phyloP scores from a whole-genome alignment of 1,140 invertebrate genomes.

The Leptoteleia sp. region DNA sequence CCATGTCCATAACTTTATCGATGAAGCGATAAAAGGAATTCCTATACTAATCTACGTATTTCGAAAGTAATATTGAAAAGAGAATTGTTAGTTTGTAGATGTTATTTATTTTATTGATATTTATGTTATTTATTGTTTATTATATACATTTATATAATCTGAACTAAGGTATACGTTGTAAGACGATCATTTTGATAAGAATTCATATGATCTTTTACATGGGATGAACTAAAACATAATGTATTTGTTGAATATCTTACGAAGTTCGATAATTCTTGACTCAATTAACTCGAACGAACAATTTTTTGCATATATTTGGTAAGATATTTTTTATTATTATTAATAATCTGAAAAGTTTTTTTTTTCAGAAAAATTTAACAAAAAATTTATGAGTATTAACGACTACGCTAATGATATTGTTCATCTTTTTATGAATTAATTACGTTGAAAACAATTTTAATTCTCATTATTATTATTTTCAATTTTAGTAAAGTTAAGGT shows the following conservation, averaged over 20 bases:
- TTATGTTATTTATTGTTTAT: constrained; percentile 29
- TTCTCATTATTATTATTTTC: too few species aligned
- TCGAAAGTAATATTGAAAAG: constrained; percentile 4
- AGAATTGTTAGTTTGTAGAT: neutral
- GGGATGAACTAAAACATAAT: constrained; percentile 6
- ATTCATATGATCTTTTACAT: constrained; percentile 28
- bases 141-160: constrained; percentile 22
- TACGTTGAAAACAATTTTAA: too few species aligned
- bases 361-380: too few species aligned
- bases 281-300: constrained; percentile 29
- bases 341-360: neutral
- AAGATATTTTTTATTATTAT: neutral
- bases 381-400: too few species aligned
- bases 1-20: neutral
- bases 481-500: too few species aligned
- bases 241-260: constrained; percentile 40
- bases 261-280: constrained; percentile 49
- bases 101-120: constrained; percentile 28
- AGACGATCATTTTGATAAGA: constrained; percentile 9
- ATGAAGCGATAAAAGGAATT: neutral
- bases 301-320: constrained; percentile 1
- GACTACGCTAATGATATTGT: too few species aligned
- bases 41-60: constrained; percentile 7
- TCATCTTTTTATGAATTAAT: too few species aligned
- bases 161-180: constrained; percentile 28